phyloP scores from a whole-genome alignment of 1,140 invertebrate genomes.

The Chelonus insularis region DNA sequence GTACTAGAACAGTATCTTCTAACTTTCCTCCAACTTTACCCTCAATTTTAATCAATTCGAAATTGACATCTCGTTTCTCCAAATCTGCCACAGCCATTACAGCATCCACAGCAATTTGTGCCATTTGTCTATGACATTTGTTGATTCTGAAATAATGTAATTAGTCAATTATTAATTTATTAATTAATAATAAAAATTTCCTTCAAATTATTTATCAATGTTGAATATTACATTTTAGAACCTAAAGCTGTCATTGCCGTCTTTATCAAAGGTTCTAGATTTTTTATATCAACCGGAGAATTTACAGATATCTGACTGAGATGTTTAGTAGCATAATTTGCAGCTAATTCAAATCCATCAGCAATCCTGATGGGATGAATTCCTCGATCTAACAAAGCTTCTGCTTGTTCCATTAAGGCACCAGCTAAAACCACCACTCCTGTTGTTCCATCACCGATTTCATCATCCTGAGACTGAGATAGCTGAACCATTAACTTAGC shows the following conservation, averaged over 20 bases:
- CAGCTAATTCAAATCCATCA: slow-evolving; percentile 98
- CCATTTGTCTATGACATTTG: slow-evolving; percentile 94
- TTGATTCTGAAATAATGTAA: slow-evolving; percentile 66
- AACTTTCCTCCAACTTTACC: slow-evolving; percentile 97
- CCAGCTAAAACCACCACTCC: slow-evolving; percentile 95
- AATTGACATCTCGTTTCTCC: slow-evolving; percentile 94
- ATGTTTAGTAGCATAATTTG: slow-evolving; percentile 84
- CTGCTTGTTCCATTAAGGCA: slow-evolving; percentile 94
- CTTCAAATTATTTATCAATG: slow-evolving; percentile 12
- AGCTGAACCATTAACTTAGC: slow-evolving; percentile 98
- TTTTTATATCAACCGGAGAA: slow-evolving; percentile 82
- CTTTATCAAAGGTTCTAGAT: slow-evolving; percentile 87
- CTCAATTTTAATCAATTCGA: slow-evolving; percentile 98
- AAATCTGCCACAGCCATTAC: slow-evolving; percentile 93
- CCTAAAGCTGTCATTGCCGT: slow-evolving; percentile 98
- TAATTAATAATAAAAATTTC: slow-evolving; percentile 21
- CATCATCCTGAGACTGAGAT: slow-evolving; percentile 98
- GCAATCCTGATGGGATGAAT: slow-evolving; percentile 99
- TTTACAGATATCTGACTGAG: slow-evolving; percentile 87
- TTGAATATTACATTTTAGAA: slow-evolving; percentile 86
- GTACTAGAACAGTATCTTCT: slow-evolving; percentile 96
- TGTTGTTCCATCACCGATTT: slow-evolving; percentile 99
- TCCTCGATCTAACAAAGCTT: slow-evolving; percentile 89
- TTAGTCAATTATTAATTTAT: slow-evolving; percentile 4
- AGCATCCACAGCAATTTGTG: slow-evolving; percentile 97